These are phyloP conservation scores for Blastobasis lacticolella DNA, from an alignment of 2,888 invertebrate species.

Conservation along the genomic window DNA sequence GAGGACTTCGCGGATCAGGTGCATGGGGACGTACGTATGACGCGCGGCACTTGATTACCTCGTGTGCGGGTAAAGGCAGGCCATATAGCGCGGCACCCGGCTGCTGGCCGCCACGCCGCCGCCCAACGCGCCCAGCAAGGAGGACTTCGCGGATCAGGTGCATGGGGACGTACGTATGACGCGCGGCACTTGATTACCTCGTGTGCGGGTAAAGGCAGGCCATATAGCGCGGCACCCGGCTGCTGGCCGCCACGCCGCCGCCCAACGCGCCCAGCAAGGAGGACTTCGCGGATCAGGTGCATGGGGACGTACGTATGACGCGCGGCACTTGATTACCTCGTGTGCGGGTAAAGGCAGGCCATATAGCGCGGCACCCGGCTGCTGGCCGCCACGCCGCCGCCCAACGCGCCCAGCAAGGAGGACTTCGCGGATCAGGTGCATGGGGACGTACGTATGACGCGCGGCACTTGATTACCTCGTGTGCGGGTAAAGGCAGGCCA, in stretches of 20 bases:
- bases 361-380: no score
- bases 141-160: constrained; percentile 14
- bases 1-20: constrained; percentile 13
- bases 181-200: no score
- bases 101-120: constrained; percentile 15
- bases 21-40: constrained; percentile 1
- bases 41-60: no score
- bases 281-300: constrained; percentile 16
- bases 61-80: no score
- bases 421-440: constrained; percentile 15
- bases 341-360: no score
- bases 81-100: constrained; percentile 12
- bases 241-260: constrained; percentile 15
- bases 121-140: constrained; percentile 18
- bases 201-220: no score
- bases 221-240: no score
- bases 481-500: no score
- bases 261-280: constrained; percentile 20
- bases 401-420: constrained; percentile 19
- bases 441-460: no score
- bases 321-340: no score
- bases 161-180: constrained; percentile 1
- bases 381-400: constrained; percentile 17
- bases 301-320: no score
- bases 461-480: no score